These are phyloP conservation scores for Lottia scabra DNA, from an alignment of 2,888 invertebrate genomes.

Conservation along the genomic window DNA sequence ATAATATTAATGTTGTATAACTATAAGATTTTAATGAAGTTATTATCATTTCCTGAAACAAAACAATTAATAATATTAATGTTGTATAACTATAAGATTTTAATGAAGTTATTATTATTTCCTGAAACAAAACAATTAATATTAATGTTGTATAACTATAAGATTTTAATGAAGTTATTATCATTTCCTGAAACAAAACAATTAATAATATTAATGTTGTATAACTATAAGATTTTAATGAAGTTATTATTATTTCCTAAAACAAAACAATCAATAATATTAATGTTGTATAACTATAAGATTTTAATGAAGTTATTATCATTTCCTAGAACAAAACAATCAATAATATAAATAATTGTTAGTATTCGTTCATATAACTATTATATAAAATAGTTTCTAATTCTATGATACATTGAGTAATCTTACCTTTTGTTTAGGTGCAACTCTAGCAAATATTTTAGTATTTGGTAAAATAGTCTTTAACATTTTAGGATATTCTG, in stretches of 20 bases:
- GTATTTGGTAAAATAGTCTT: conserved; percentile 83
- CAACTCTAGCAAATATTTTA: conserved; percentile 94
- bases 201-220: background rate
- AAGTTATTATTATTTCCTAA: no score
- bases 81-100: background rate
- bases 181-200: background rate
- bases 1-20: conserved; percentile 93
- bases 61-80: background rate
- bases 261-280: no score
- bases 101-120: background rate
- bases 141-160: no score
- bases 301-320: no score
- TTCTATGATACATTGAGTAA: no score
- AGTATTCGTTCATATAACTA: no score
- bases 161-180: background rate
- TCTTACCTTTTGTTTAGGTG: conserved; percentile 92
- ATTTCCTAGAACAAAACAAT: no score
- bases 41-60: conserved; percentile 83
- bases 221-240: background rate
- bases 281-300: no score
- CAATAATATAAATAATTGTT: no score
- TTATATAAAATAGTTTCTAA: no score
- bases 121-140: background rate
- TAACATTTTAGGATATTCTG: conserved; percentile 43
- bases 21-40: conserved; percentile 87